These are phyloP conservation scores for Anguilla marmorata DNA, from an alignment of 2,797 vertebrate genomes.

Conservation along the genomic window DNA sequence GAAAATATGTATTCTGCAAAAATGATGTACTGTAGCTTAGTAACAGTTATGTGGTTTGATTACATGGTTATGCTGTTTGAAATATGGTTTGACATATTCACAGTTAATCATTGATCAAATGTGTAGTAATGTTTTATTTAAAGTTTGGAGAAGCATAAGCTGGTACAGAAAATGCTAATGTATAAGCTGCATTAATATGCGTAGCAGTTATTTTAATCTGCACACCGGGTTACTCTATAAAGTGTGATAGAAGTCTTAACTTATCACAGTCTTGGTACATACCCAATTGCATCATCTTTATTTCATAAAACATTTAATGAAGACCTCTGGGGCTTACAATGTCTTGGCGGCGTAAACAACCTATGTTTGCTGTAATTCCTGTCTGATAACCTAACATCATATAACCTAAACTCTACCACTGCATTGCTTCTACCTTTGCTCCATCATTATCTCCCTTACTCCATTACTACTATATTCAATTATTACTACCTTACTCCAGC, in stretches of 20 bases:
- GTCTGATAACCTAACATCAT: constrained; percentile 22
- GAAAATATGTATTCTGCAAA: neutral
- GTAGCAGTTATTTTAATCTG: neutral
- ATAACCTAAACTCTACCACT: constrained; percentile 21
- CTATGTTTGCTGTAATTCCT: constrained; percentile 28
- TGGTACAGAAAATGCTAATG: neutral
- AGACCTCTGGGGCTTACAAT: constrained; percentile 24
- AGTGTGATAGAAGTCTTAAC: neutral
- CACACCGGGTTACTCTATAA: neutral
- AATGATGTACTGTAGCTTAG: neutral
- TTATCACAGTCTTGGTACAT: constrained; percentile 4
- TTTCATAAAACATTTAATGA: constrained; percentile 30
- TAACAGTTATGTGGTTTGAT: neutral
- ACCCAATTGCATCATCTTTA: neutral
- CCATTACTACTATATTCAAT: neutral
- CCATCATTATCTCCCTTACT: too few relatives aligned
- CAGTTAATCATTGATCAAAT: neutral
- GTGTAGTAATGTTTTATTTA: neutral
- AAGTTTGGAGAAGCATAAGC: neutral
- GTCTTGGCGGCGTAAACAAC: constrained; percentile 22
- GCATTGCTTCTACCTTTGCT: neutral
- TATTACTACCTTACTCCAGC: constrained; percentile 35
- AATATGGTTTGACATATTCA: neutral
- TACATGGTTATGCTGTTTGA: neutral
- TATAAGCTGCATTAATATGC: neutral